Evolutionary conservation across 2,113 vertebrate species (phyloP), one percentile per base, ranked within the genome.

Genomic region (Zingel zingel): DNA sequence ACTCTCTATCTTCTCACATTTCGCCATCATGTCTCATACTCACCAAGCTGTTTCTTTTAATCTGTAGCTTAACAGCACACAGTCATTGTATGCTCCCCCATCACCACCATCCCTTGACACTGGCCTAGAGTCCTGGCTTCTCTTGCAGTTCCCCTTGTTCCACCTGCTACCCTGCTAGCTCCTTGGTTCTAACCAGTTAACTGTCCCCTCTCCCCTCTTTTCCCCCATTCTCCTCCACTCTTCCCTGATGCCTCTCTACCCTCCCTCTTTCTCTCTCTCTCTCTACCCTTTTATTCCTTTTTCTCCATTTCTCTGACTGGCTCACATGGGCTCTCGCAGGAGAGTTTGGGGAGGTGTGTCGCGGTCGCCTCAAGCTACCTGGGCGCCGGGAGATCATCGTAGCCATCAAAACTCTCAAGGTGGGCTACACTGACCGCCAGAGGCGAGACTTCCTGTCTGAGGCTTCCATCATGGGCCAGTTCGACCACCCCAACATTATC

Each of bases 401-500:
- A 83, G 98, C 98, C 87, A 99, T 99, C 93, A 99, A 99, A 94
- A 99, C 98, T 0, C 96, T 99, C 85, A 99, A 99, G 81, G 98
- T 97, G 86, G 98, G 98, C 84, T 99, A 99, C 94, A 99, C 98
- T 0, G 98, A 99, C 84, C 94, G 97, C 48, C 98, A 99, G 93
- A 96, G 98, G 80, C 94, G 98, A 51, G 98, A 99, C 94, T 99
- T 99, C 94, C 95, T 99, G 77, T 98, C 97, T 0, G 98, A 99
- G 82, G 98, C 98, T 23, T 98, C 97, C 93, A 99, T 99, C 94
- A 99, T 99, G 98, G 98, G 97, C 45, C 98, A 99, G 94, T 99
- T 99, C 0, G 98, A 99, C 94, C 98, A 99, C 75, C 98, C 98
- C 89, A 99, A 99, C 91, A 99, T 99, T 81, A 99, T 99, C 86